Base-by-base conservation (phyloP, 1,140 invertebrate genomes). In the Achroia grisella region DNA sequence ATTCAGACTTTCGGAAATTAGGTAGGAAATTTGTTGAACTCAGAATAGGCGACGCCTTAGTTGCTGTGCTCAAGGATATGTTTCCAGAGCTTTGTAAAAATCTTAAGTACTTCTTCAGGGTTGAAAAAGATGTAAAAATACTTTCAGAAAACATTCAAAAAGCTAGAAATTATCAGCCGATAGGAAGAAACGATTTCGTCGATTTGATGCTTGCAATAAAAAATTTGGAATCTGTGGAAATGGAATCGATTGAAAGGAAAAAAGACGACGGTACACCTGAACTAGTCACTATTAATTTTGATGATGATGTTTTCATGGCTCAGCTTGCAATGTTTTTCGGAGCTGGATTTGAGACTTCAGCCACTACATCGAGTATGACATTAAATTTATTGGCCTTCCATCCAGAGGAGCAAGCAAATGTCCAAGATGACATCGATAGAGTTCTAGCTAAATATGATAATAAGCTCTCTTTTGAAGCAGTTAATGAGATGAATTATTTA, bases 401-500 rank as follows among this genome's bases (percentile, higher is more conserved):
- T 62, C 68, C 64, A 0, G 69, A 85, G 5, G 54, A 87, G 2
- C 88, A 90, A 50, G 39, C 70, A 2, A 86, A 82, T 46, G 44
- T 82, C 4, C 61, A 87, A 8, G 42, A 74, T 8, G 87, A 89
- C 64, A 75, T 89, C 1, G 50, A 70, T 6, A 41, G 59, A 3
- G 79, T 87, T 13, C 28, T 89, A 1, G 44, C 59, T 8, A 78
- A 77, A 48, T 56, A 89, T 45, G 56, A 84, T 11, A 79, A 82
- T 1, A 52, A 86, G 45, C 45, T 90, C 0, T 88, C 76, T 23
- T 90, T 89, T 53, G 89, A 90, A 10, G 72, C 74, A 13, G 39
- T 91, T 0, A 71, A 81, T n/a, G 85, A 88, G n/a, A 86, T 92
- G 75, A 81, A 71, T 0, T 91, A 89, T 50, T 56, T 91, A 54